Percentiles rank a stretch among this genome's conserved stretches.
Evolutionary conservation across 1,140 invertebrate genomes (phyloP).

Genomic region (Ceratosolen fusciceps): DNA sequence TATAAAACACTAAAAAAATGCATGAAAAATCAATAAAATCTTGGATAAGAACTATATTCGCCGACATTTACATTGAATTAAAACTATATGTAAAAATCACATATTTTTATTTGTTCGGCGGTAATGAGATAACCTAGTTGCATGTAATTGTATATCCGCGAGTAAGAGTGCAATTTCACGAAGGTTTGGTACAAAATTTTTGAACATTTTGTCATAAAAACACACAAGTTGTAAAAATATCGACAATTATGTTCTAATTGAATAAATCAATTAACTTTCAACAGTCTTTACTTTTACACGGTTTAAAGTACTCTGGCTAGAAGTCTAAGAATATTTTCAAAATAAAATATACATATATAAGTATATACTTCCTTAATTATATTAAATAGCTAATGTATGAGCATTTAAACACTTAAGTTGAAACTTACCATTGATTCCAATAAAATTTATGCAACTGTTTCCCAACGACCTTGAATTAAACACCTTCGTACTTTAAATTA

Average conservation of each 20-base stretch:
- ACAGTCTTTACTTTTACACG: background rate
- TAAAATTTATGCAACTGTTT: background rate
- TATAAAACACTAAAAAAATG: background rate
- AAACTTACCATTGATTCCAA: background rate
- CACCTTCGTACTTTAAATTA: too few species aligned
- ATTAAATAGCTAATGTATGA: too few species aligned
- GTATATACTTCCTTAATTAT: background rate
- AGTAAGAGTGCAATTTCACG: conserved; percentile 22
- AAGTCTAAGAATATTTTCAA: background rate
- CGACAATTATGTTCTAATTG: background rate
- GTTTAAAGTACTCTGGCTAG: conserved; percentile 16
- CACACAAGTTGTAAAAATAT: conserved; percentile 24
- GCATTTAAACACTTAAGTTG: background rate
- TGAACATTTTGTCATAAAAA: conserved; percentile 36
- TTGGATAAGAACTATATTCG: conserved; percentile 12
- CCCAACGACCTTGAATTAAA: background rate
- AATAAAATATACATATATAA: background rate
- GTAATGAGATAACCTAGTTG: conserved; percentile 21
- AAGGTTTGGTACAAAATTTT: conserved; percentile 20
- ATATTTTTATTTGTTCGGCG: conserved; percentile 27
- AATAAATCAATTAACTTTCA: background rate
- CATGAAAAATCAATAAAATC: conserved; percentile 19
- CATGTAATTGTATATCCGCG: conserved; percentile 14
- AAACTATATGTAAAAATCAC: conserved; percentile 37
- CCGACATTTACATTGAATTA: conserved; percentile 22